These are phyloP conservation scores for Galerucella pusilla DNA, from an alignment of 2,888 invertebrate genomes.

Conservation along the genomic window DNA sequence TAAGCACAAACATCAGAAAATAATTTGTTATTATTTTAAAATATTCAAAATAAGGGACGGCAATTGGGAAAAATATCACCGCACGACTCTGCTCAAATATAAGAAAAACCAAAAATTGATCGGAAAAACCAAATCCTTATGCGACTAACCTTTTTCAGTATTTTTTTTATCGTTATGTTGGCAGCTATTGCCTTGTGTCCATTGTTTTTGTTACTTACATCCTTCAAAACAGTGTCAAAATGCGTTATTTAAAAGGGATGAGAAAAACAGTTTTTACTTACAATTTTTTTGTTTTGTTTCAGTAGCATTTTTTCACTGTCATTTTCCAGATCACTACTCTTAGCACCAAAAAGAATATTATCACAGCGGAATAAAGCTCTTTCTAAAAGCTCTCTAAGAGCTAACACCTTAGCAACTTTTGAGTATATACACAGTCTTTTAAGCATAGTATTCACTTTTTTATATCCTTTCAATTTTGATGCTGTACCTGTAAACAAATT, in stretches of 20 bases:
- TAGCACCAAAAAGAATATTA: constrained; percentile 77
- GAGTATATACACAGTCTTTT: constrained; percentile 74
- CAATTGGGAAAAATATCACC: too few relatives aligned
- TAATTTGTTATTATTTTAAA: too few relatives aligned
- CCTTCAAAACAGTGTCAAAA: too few relatives aligned
- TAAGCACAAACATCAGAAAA: too few relatives aligned
- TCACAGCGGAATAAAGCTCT: constrained; percentile 77
- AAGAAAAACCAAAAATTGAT: too few relatives aligned
- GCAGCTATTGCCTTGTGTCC: too few relatives aligned
- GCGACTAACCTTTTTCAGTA: too few relatives aligned
- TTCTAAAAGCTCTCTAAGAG: constrained; percentile 78
- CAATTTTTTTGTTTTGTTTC: constrained; percentile 83
- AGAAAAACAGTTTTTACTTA: constrained; percentile 55
- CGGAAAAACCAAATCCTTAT: too few relatives aligned
- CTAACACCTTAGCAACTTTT: constrained; percentile 77
- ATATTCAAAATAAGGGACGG: too few relatives aligned
- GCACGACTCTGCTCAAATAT: too few relatives aligned
- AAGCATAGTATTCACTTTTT: constrained; percentile 73
- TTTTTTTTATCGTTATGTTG: too few relatives aligned
- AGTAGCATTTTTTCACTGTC: constrained; percentile 70
- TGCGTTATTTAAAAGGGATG: neutral
- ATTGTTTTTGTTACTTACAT: too few relatives aligned
- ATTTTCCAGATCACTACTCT: constrained; percentile 64
- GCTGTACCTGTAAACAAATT: constrained; percentile 67
- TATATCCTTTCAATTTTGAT: constrained; percentile 73